A percentile compares a stretch with the other conserved stretches of the same genome.
Evolutionary conservation across 2,888 invertebrate species (phyloP).

Genomic region (Melieria picta): DNA sequence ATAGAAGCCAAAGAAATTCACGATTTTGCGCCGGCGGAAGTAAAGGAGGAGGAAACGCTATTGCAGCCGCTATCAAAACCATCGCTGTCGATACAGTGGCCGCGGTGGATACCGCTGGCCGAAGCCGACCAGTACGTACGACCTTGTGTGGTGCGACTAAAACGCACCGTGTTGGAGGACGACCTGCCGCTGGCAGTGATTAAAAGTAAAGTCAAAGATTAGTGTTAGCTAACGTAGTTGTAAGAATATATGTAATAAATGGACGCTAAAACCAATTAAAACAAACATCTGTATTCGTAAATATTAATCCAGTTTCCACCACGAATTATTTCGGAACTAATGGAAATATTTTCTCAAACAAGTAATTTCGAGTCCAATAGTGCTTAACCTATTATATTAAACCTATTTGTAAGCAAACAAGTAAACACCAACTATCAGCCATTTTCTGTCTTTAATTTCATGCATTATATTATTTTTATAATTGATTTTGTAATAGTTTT

Average conservation of each 20-base stretch:
- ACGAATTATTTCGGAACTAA: too few species aligned
- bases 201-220: not conserved
- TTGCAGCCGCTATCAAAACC: not conserved
- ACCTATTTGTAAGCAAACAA: too few species aligned
- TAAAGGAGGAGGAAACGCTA: not conserved
- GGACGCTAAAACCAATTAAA: not conserved
- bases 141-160: constrained; percentile 42
- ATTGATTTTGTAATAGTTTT: too few species aligned
- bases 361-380: not conserved
- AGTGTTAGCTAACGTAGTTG: too few species aligned
- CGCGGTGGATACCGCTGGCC: constrained; percentile 36
- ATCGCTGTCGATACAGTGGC: constrained; percentile 33
- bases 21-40: not conserved
- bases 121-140: constrained; percentile 43
- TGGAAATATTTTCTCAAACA: too few species aligned
- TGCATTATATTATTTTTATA: too few species aligned
- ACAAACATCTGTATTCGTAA: too few species aligned
- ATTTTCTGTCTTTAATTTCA: too few species aligned
- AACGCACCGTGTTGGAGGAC: constrained; percentile 45
- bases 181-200: constrained; percentile 37
- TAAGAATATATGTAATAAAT: constrained; percentile 9
- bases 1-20: not conserved
- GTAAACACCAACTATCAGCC: too few species aligned
- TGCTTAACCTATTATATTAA: not conserved
- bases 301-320: too few species aligned